Conservation (phyloP, 1,140 invertebrate genomes). For the Sogatella furcifera region DNA sequence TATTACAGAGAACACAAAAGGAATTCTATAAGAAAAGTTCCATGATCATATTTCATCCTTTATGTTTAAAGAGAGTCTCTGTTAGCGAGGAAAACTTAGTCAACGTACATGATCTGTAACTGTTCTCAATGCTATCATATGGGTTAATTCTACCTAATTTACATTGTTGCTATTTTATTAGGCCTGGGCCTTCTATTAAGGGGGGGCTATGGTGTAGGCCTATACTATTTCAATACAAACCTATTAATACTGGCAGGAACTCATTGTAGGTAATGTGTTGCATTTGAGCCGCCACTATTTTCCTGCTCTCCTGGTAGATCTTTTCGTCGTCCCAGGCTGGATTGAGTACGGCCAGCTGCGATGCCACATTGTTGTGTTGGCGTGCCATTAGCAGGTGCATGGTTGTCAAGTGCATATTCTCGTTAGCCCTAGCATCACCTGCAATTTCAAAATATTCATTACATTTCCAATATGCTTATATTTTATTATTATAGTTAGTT, state of each 20-base stretch:
- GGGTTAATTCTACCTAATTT: too few relatives aligned
- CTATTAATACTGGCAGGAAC: slow-evolving; percentile 70
- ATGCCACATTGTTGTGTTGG: slow-evolving; percentile 73
- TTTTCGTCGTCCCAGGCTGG: slow-evolving; percentile 72
- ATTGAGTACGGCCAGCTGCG: slow-evolving; percentile 50
- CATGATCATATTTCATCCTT: too few relatives aligned
- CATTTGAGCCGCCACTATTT: slow-evolving; percentile 70
- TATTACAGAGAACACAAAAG: too few relatives aligned
- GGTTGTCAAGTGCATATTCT: slow-evolving; percentile 70
- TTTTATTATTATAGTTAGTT: too few relatives aligned
- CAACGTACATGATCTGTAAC: too few relatives aligned
- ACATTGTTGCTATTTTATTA: too few relatives aligned
- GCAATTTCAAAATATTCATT: slow-evolving; percentile 9
- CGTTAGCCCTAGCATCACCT: slow-evolving; percentile 69
- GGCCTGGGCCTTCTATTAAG: too few relatives aligned
- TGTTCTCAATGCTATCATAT: too few relatives aligned
- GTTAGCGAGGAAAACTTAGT: too few relatives aligned
- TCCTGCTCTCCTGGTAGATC: slow-evolving; percentile 66
- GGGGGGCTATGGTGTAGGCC: too few relatives aligned
- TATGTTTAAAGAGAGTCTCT: too few relatives aligned
- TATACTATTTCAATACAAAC: slow-evolving; percentile 31
- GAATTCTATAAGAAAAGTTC: too few relatives aligned
- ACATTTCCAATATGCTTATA: slow-evolving; percentile 3
- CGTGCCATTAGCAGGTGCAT: slow-evolving; percentile 71
- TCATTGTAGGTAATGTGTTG: slow-evolving; percentile 86